Conservation (phyloP, 2,797 vertebrate species). For the Kryptolebias ocellatus region DNA sequence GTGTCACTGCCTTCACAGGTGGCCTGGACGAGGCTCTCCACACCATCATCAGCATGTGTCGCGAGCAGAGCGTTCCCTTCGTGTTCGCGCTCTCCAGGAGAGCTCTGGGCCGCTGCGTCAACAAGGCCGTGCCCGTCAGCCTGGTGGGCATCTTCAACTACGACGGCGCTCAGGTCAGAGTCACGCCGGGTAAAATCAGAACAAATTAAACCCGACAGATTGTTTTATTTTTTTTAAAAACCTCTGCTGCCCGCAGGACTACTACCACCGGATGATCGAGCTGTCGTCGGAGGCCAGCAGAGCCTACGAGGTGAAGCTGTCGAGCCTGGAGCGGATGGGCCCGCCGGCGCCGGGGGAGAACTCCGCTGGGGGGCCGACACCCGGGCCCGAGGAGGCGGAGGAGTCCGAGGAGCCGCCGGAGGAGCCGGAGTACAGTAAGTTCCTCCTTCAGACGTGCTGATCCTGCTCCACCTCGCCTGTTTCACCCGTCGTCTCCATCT, state of each 20-base stretch:
- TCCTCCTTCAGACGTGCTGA: neutral
- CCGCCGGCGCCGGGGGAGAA: slow-evolving; percentile 35
- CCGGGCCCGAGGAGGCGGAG: slow-evolving; percentile 80
- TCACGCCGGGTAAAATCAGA: neutral
- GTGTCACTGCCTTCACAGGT: slow-evolving; percentile 75
- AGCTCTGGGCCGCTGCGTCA: slow-evolving; percentile 91
- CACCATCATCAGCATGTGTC: slow-evolving; percentile 91
- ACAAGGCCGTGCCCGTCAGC: slow-evolving; percentile 95
- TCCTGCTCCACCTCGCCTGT: neutral
- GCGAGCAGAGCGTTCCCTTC: slow-evolving; percentile 92
- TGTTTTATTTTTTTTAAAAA: neutral
- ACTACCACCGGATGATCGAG: slow-evolving; percentile 95
- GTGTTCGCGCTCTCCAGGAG: slow-evolving; percentile 96
- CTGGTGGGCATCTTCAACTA: slow-evolving; percentile 98
- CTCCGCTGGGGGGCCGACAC: slow-evolving; percentile 33
- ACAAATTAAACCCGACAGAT: too few relatives aligned
- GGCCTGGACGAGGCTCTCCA: slow-evolving; percentile 95
- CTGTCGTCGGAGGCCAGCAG: slow-evolving; percentile 90
- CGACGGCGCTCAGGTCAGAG: slow-evolving; percentile 93
- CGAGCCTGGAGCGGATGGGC: slow-evolving; percentile 66
- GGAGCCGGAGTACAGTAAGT: slow-evolving; percentile 91
- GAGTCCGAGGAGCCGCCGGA: slow-evolving; percentile 49
- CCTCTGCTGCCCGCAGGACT: slow-evolving; percentile 78
- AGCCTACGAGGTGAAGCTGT: slow-evolving; percentile 90
- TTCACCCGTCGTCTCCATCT: neutral